A percentile compares a stretch with the other conserved stretches of the same genome.
These are phyloP conservation scores for Macaria notata DNA, from an alignment of 2,888 invertebrate species.

Conservation along the genomic window DNA sequence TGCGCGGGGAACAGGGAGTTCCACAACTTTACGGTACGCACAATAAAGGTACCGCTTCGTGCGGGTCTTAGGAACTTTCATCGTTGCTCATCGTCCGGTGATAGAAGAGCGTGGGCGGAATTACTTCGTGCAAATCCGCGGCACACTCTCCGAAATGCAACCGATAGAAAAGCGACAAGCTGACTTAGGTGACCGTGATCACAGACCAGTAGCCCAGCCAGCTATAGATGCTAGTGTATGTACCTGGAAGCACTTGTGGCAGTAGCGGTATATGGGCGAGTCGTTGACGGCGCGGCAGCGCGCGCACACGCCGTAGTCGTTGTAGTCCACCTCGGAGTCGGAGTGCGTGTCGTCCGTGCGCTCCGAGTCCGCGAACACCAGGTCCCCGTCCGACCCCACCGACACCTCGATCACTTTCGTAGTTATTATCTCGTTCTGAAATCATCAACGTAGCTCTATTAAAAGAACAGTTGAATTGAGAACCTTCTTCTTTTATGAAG, in stretches of 20 bases:
- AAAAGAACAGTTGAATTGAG: background rate
- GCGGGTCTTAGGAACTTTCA: too few species aligned
- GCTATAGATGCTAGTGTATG: too few species aligned
- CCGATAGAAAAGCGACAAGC: too few species aligned
- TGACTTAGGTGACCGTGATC: too few species aligned
- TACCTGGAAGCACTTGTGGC: constrained; percentile 88
- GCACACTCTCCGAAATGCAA: too few species aligned
- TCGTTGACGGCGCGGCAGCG: constrained; percentile 84
- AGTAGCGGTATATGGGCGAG: constrained; percentile 85
- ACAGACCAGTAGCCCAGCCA: too few species aligned
- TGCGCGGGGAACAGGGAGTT: too few species aligned
- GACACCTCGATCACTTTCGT: constrained; percentile 67
- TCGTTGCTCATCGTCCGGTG: too few species aligned
- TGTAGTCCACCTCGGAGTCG: constrained; percentile 78
- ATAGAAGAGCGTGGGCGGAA: too few species aligned
- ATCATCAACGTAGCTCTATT: constrained; percentile 20
- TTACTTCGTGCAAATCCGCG: too few species aligned
- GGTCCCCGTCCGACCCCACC: constrained; percentile 62
- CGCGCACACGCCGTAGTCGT: constrained; percentile 85
- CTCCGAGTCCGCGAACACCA: constrained; percentile 72
- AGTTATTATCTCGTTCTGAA: constrained; percentile 69
- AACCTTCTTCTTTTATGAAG: background rate
- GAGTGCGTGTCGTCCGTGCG: constrained; percentile 57
- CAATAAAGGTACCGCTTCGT: too few species aligned
- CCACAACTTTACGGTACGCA: too few species aligned